A percentile compares a stretch with the other conserved stretches of the same genome.
These are phyloP conservation scores for Auanema sp. DNA, from an alignment of 2,888 invertebrate genomes.

Conservation along the genomic window DNA sequence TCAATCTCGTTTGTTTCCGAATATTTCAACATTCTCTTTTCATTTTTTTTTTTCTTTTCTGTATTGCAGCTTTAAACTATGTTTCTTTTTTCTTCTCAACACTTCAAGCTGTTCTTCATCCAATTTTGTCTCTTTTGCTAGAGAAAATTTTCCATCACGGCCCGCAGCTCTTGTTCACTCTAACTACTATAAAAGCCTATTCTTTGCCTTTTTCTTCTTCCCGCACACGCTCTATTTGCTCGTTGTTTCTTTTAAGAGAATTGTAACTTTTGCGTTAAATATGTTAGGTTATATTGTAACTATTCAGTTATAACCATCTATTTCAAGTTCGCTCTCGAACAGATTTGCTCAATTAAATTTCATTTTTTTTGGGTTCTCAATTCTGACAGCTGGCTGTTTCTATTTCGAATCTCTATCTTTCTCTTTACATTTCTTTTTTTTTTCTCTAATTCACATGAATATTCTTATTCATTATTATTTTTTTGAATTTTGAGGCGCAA, in stretches of 20 bases:
- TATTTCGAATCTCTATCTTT: no score
- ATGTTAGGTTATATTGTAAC: no score
- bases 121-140: slow-evolving; percentile 7
- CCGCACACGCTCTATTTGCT: no score
- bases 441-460: no score
- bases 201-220: slow-evolving; percentile 1
- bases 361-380: no score
- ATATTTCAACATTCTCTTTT: neutral
- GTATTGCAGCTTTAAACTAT: slow-evolving; percentile 17
- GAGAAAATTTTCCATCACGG: neutral
- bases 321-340: no score
- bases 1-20: slow-evolving; percentile 11
- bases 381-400: no score
- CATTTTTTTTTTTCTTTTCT: slow-evolving; percentile 9
- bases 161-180: neutral
- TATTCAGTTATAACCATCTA: no score
- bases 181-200: neutral
- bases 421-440: no score
- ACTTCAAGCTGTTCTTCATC: slow-evolving; percentile 15
- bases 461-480: slow-evolving; percentile 5
- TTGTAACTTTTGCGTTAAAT: no score
- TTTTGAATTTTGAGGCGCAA: slow-evolving; percentile 6
- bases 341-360: no score
- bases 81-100: slow-evolving; percentile 11
- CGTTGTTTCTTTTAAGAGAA: no score